phyloP scores from a whole-genome alignment of 2,888 invertebrate species.

The Trichogramma dendrolimi region DNA sequence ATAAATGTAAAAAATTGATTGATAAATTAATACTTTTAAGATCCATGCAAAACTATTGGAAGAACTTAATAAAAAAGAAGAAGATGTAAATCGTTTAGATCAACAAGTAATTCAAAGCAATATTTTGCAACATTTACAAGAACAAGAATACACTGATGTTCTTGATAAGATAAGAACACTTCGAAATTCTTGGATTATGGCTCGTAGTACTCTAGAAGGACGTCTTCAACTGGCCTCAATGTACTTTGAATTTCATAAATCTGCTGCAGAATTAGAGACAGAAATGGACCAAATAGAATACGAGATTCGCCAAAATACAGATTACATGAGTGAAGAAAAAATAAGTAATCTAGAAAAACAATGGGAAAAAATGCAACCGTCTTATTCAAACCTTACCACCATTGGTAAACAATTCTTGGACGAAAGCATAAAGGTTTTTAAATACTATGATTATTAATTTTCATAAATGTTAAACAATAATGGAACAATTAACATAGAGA shows the following conservation, averaged over 20 bases:
- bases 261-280: conserved; percentile 62
- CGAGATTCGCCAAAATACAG: conserved; percentile 55
- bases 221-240: conserved; percentile 65
- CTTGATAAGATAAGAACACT: conserved; percentile 62
- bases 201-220: conserved; percentile 59
- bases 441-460: too few species aligned
- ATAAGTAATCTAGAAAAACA: conserved; percentile 59
- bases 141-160: conserved; percentile 62
- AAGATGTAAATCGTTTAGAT: conserved; percentile 57
- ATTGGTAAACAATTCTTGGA: conserved; percentile 66
- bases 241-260: conserved; percentile 70
- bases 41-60: conserved; percentile 69
- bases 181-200: conserved; percentile 62
- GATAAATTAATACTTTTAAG: conserved; percentile 40
- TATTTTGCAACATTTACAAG: conserved; percentile 62
- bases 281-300: conserved; percentile 66
- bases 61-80: conserved; percentile 68
- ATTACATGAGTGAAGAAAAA: conserved; percentile 55
- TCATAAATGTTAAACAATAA: not conserved
- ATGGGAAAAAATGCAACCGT: conserved; percentile 63
- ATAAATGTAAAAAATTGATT: conserved; percentile 9
- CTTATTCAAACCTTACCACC: conserved; percentile 64
- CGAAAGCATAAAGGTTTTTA: conserved; percentile 56
- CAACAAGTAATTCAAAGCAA: conserved; percentile 49
- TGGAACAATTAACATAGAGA: conserved; percentile 1